Percentiles rank a stretch among this genome's conserved stretches.
These are phyloP conservation scores for Alloplasta piceator DNA, from an alignment of 2,888 invertebrate genomes.

Conservation along the genomic window DNA sequence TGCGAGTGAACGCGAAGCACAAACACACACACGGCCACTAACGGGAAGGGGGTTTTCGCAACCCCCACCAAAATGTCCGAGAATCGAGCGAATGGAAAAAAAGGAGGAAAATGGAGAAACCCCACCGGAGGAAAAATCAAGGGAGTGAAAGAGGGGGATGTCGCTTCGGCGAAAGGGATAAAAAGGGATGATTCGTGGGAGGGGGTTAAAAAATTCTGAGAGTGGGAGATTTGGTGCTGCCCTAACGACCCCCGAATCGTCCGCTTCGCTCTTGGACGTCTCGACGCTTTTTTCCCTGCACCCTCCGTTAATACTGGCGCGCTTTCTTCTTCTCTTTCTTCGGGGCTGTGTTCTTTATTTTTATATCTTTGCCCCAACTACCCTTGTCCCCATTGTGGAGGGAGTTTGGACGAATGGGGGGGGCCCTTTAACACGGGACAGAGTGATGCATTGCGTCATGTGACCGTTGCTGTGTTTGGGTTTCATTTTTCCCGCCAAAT, in stretches of 20 bases:
- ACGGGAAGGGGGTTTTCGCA: slow-evolving; percentile 54
- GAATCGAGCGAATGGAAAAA: slow-evolving; percentile 61
- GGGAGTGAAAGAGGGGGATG: slow-evolving; percentile 53
- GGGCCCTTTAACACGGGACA: slow-evolving; percentile 67
- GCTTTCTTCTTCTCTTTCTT: slow-evolving; percentile 67
- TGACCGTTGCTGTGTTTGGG: slow-evolving; percentile 76
- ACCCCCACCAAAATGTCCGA: slow-evolving; percentile 64
- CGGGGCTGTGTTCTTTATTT: slow-evolving; percentile 51
- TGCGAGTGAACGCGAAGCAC: slow-evolving; percentile 44
- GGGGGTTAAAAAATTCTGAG: slow-evolving; percentile 58
- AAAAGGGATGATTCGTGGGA: neutral
- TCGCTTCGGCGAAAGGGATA: too few relatives aligned
- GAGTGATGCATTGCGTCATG: slow-evolving; percentile 80
- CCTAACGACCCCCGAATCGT: slow-evolving; percentile 44
- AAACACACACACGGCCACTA: slow-evolving; percentile 58
- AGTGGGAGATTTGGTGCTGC: slow-evolving; percentile 53
- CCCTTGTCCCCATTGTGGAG: too few relatives aligned
- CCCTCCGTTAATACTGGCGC: slow-evolving; percentile 36
- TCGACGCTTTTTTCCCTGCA: slow-evolving; percentile 55
- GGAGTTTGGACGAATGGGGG: too few relatives aligned
- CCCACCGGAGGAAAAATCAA: slow-evolving; percentile 18
- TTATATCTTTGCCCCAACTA: slow-evolving; percentile 64
- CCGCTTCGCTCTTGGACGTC: slow-evolving; percentile 37
- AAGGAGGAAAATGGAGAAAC: slow-evolving; percentile 62
- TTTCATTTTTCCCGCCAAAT: slow-evolving; percentile 82